Percentiles rank a stretch among this genome's conserved stretches.
Evolutionary conservation across 1,140 invertebrate genomes (phyloP).

Genomic region (Listronotus bonariensis): DNA sequence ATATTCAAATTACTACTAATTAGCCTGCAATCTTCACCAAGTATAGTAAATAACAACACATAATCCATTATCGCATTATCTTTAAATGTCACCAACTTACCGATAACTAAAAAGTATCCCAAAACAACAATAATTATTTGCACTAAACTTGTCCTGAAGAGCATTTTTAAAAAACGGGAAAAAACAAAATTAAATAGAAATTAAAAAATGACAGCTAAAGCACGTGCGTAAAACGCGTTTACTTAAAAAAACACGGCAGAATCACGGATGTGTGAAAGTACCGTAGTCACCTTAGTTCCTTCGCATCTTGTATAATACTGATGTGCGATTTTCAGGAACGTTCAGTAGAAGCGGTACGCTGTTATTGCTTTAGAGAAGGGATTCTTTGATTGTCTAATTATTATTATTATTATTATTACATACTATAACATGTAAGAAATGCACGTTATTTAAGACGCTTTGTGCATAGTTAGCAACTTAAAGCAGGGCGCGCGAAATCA

Average conservation of each 20-base stretch:
- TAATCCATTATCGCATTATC: no score
- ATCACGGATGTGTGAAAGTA: conserved; percentile 2
- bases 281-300: conserved; percentile 16
- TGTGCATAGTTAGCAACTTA: no score
- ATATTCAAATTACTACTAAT: no score
- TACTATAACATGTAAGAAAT: no score
- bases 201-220: conserved; percentile 5
- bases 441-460: no score
- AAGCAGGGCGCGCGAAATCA: no score
- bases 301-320: conserved; percentile 18
- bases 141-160: conserved; percentile 16
- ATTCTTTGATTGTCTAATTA: no score
- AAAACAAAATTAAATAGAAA: conserved; percentile 1
- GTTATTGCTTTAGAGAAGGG: conserved; percentile 19
- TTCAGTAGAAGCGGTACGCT: conserved; percentile 1
- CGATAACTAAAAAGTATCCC: conserved; percentile 16
- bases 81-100: conserved; percentile 12
- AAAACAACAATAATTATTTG: conserved; percentile 12
- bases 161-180: conserved; percentile 1
- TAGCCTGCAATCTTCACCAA: no score
- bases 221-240: conserved; percentile 10
- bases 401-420: no score
- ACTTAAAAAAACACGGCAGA: conserved; percentile 4
- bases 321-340: conserved; percentile 3
- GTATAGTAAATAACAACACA: no score